Percentiles rank a stretch among this genome's conserved stretches.
Conservation (phyloP, 2,888 invertebrate genomes). For the Laspeyria flexula region DNA sequence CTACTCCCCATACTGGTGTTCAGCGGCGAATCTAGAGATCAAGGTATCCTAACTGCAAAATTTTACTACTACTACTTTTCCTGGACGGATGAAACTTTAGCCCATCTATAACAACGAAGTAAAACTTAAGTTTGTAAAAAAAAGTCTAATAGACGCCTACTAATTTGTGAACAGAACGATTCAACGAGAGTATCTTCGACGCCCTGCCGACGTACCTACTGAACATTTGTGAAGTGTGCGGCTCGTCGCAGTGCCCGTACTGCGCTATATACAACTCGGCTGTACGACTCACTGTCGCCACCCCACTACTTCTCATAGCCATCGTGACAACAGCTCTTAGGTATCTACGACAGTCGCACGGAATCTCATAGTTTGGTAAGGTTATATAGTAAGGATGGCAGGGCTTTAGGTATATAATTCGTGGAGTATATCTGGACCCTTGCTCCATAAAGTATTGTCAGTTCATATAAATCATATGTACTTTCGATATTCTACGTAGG, state of each 20-base stretch:
- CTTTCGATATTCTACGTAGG: too few species aligned
- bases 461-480: too few species aligned
- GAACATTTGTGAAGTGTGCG: conserved; percentile 97
- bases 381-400: background rate
- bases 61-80: too few species aligned
- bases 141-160: too few species aligned
- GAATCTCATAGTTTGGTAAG: conserved; percentile 28
- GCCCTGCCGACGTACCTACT: conserved; percentile 93
- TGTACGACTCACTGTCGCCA: conserved; percentile 51
- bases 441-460: too few species aligned
- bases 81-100: too few species aligned
- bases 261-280: conserved; percentile 94
- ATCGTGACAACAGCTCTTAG: conserved; percentile 29
- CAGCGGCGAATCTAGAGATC: too few species aligned
- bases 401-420: background rate
- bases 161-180: conserved; percentile 89
- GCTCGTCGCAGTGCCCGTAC: conserved; percentile 97
- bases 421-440: too few species aligned
- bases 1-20: too few species aligned
- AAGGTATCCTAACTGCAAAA: too few species aligned
- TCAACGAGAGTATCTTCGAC: conserved; percentile 96
- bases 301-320: conserved; percentile 43
- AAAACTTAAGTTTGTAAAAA: too few species aligned
- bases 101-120: too few species aligned
- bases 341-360: conserved; percentile 24